Base-by-base conservation (phyloP, 1,140 invertebrate genomes). In the Drosophila rhopaloa region DNA sequence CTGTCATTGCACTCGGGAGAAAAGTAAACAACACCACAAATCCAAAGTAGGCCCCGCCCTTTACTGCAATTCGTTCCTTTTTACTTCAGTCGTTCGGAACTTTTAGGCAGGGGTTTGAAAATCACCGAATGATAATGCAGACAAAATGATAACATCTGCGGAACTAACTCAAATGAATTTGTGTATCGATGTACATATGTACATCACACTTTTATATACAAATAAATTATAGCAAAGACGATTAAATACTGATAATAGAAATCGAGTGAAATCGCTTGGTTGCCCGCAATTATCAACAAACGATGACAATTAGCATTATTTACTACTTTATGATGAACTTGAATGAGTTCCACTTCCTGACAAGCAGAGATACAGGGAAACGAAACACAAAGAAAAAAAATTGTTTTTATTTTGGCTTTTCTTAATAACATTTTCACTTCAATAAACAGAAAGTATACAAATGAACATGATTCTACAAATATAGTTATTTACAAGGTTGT, bases 301-400 rank as follows among this genome's bases (percentile, higher is more conserved):
- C 66, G 68, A 50, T 29, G 53, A 58, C 38, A 71, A 72, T 71
- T 71, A 50, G 29, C 29, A 71, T 71, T 71, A 58, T 57, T 71
- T 27, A 57, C 35, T 40, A 51, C 11, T 40, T 40, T 24, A 35
- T 5, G 14, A 32, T 7, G 5, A 65, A 70, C 44, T 37, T 55
- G 38, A 70, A 53, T 66, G 44, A 50, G 35, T 16, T 50, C 16
- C 24, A 13, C 48, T 65, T 43, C 19, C 37, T 32, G 11, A 9
- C 27, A 9, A 8, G 8, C 11, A n/a, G 10, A 51, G 37, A n/a
- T 16, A 61, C 8, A 13, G 44, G 13, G 5, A 16, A 60, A 62
- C 19, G 13, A 7, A n/a, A n/a, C 10, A 46, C 19, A 37, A 47
- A 38, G 61, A 29, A 6, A 56, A 32, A 51, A 14, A 10, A 3